Evolutionary conservation across 2,888 invertebrate species (phyloP).

Genomic region (Blastobasis lacticolella): DNA sequence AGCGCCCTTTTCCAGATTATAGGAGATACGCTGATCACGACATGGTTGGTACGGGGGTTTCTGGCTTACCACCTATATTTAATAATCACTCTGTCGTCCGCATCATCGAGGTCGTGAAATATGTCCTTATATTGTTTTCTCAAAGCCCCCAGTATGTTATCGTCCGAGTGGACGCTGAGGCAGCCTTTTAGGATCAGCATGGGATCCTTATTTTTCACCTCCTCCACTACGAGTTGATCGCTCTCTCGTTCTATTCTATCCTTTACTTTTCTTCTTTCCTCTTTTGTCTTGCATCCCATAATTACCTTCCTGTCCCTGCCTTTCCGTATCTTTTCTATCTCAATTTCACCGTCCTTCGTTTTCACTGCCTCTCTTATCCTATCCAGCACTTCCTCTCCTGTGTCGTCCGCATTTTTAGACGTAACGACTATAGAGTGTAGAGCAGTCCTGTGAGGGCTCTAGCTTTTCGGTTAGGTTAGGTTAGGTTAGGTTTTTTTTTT

Average conservation of each 20-base stretch:
- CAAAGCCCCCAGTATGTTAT: background rate
- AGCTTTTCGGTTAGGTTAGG: no score
- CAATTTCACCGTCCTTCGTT: background rate
- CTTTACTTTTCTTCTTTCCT: background rate
- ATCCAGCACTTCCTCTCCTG: no score
- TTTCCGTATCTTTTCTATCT: background rate
- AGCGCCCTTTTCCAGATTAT: background rate
- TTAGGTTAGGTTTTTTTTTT: no score
- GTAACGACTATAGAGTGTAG: no score
- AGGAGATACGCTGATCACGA: background rate
- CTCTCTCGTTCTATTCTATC: background rate
- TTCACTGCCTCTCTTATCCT: no score
- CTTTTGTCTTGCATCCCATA: background rate
- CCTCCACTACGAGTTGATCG: no score
- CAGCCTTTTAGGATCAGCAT: no score
- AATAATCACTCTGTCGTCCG: no score
- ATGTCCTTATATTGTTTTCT: background rate
- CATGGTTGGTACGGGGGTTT: background rate
- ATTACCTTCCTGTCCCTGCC: background rate
- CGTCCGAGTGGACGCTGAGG: no score
- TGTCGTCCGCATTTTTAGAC: no score
- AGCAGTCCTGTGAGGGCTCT: no score
- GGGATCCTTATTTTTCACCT: no score
- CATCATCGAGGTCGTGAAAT: background rate
- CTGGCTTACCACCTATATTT: background rate